phyloP scores from a whole-genome alignment of 2,888 invertebrate genomes.

The Cosmia pyralina region DNA sequence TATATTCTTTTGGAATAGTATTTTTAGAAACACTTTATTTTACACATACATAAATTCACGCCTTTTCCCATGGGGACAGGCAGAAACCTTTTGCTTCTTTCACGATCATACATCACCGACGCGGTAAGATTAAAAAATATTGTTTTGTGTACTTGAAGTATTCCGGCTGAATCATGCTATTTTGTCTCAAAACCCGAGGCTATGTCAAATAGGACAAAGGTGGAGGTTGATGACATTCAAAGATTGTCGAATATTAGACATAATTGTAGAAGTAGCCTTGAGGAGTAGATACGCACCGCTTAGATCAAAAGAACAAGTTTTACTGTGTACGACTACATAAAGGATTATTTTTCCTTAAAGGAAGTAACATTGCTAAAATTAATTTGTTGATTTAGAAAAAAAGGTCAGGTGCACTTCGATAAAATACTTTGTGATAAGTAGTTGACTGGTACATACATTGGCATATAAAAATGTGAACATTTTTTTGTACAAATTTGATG shows the following conservation, averaged over 20 bases:
- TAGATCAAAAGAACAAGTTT: conserved; percentile 26
- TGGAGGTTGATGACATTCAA: conserved; percentile 50
- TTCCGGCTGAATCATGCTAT: background rate
- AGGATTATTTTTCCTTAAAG: conserved; percentile 16
- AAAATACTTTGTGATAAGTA: background rate
- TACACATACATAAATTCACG: too few species aligned
- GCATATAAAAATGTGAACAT: background rate
- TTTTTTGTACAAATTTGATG: background rate
- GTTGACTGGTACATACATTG: too few species aligned
- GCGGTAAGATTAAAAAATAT: too few species aligned
- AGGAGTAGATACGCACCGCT: background rate
- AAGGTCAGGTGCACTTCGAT: conserved; percentile 29
- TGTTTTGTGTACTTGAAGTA: too few species aligned
- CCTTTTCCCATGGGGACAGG: too few species aligned
- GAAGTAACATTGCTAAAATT: conserved; percentile 33
- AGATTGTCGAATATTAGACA: conserved; percentile 41
- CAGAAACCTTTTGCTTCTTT: too few species aligned
- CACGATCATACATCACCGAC: too few species aligned
- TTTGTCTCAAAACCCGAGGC: conserved; percentile 13
- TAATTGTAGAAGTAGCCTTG: conserved; percentile 56
- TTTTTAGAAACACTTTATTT: too few species aligned
- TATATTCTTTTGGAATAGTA: too few species aligned
- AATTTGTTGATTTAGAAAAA: background rate
- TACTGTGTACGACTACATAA: background rate
- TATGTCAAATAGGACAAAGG: conserved; percentile 42